Evolutionary conservation across 92 coral and sea anemone genomes (phyloP).

Genomic region (Umimayanthus chanpuru): DNA sequence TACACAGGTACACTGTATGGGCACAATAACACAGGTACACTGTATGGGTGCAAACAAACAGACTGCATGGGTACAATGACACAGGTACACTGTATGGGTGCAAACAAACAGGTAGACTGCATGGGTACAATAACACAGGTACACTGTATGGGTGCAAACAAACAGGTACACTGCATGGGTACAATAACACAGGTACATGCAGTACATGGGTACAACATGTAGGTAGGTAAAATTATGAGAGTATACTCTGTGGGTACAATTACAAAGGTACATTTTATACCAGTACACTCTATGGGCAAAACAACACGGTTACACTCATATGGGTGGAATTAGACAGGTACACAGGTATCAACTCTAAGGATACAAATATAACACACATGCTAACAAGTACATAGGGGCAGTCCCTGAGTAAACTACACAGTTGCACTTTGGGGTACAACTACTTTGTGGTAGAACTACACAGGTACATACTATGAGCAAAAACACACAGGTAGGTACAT

Average conservation of each 20-base stretch:
- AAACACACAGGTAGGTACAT: background rate
- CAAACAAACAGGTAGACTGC: too few species aligned
- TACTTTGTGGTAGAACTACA: background rate
- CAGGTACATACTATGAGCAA: background rate
- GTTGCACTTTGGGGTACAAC: background rate
- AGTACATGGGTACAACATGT: too few species aligned
- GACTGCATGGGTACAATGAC: background rate
- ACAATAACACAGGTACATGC: background rate
- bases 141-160: too few species aligned
- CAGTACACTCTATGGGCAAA: background rate
- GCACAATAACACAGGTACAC: background rate
- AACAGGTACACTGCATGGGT: too few species aligned
- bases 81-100: too few species aligned
- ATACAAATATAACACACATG: background rate
- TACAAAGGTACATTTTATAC: background rate
- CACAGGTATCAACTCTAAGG: background rate
- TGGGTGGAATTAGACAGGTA: background rate
- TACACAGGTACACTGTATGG: too few species aligned
- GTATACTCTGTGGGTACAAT: background rate
- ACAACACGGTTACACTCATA: background rate
- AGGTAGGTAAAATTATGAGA: too few species aligned
- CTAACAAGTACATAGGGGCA: background rate
- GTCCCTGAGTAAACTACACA: background rate
- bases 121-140: background rate
- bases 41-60: too few species aligned